Conservation (phyloP, 2,797 vertebrate species). For the Potorous gilbertii region DNA sequence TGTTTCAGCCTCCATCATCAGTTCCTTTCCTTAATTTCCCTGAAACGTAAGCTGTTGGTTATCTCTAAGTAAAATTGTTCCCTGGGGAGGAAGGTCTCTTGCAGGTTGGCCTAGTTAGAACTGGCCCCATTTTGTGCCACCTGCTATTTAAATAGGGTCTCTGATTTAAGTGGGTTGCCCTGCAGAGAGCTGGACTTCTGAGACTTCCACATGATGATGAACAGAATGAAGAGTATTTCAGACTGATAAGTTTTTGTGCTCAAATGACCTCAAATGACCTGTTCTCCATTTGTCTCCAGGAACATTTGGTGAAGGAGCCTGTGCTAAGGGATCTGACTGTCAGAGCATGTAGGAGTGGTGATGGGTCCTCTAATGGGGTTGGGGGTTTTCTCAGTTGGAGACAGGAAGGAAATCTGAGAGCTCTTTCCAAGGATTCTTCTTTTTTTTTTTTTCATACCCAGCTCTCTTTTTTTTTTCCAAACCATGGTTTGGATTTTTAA, state of each 20-base stretch:
- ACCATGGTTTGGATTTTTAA: not conserved
- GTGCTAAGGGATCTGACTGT: not conserved
- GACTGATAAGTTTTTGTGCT: not conserved
- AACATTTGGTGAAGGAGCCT: not conserved
- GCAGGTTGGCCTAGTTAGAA: not conserved
- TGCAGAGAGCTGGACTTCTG: not conserved
- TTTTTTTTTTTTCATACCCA: not conserved
- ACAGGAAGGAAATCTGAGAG: not conserved
- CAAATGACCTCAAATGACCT: not conserved
- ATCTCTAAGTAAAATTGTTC: not conserved
- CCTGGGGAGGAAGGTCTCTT: not conserved
- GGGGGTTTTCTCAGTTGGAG: not conserved
- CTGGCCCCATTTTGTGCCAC: not conserved
- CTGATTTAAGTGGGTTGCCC: not conserved
- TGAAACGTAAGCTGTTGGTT: not conserved
- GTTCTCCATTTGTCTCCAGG: not conserved
- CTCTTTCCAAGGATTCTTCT: not conserved
- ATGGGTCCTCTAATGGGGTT: not conserved
- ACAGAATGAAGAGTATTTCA: not conserved
- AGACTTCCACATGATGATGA: not conserved
- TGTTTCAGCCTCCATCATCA: not conserved
- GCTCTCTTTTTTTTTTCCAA: not conserved
- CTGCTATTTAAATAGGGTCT: constrained; percentile 7
- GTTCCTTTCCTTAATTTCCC: not conserved
- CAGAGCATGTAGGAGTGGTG: not conserved